These are phyloP conservation scores for Diacarnus erythraeanus DNA, from an alignment of 37 sponge, comb jelly and placozoan genomes.

Conservation along the genomic window DNA sequence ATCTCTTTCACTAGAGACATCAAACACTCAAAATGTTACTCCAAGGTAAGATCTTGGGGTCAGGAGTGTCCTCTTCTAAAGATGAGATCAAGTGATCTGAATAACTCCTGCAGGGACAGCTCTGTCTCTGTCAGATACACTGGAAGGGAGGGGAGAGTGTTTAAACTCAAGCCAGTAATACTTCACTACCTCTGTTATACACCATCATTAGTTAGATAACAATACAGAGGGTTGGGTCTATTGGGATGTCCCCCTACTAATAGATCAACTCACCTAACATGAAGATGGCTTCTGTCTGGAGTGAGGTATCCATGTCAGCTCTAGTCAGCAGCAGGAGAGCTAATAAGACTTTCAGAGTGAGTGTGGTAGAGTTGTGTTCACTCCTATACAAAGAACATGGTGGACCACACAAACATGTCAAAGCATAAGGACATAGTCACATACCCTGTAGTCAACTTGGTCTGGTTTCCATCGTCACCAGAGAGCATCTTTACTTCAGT, in stretches of 20 bases:
- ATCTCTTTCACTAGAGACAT: neutral
- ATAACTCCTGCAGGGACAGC: constrained; percentile 24
- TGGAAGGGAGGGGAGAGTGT: neutral
- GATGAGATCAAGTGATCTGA: constrained; percentile 36
- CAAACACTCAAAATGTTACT: neutral
- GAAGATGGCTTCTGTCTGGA: constrained; percentile 6
- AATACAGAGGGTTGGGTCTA: too few species aligned
- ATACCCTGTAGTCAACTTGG: too few species aligned
- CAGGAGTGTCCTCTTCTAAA: constrained; percentile 16
- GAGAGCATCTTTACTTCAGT: too few species aligned
- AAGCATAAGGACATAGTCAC: too few species aligned
- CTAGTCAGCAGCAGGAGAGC: constrained; percentile 18
- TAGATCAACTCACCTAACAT: constrained; percentile 31
- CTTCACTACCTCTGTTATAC: too few species aligned
- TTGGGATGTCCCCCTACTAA: too few species aligned
- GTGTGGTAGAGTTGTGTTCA: neutral
- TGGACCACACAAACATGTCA: too few species aligned
- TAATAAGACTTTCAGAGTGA: constrained; percentile 21
- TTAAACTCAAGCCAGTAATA: neutral
- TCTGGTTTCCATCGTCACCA: too few species aligned
- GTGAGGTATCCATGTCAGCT: neutral
- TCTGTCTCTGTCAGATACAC: constrained; percentile 12
- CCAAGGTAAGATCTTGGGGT: neutral
- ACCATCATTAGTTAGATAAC: too few species aligned
- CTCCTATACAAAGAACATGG: too few species aligned